Evolutionary conservation across 2,797 vertebrate species (phyloP).

Genomic region (Chloroceryle inda): DNA sequence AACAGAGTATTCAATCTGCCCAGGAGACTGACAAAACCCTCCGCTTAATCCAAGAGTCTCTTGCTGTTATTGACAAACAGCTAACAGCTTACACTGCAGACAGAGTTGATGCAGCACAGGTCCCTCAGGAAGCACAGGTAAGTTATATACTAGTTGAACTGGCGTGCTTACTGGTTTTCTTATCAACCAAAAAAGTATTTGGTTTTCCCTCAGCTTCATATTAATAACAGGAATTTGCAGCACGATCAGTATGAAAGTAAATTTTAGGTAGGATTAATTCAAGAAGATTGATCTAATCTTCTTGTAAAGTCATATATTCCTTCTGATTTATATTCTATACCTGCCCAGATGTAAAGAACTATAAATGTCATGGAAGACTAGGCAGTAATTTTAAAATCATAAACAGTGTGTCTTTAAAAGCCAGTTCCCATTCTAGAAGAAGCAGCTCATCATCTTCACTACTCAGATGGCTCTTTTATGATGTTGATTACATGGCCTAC

Average conservation of each 20-base stretch:
- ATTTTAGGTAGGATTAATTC: background rate
- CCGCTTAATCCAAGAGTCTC: conserved; percentile 89
- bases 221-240: background rate
- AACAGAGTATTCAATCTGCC: conserved; percentile 89
- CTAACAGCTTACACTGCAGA: conserved; percentile 88
- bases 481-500: background rate
- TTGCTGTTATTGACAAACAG: conserved; percentile 90
- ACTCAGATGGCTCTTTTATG: background rate
- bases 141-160: conserved; percentile 7
- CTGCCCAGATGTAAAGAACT: background rate
- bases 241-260: background rate
- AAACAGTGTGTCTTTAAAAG: background rate
- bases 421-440: background rate
- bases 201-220: background rate
- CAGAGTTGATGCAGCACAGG: conserved; percentile 92
- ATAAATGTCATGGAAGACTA: background rate
- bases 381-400: background rate
- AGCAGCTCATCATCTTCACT: background rate
- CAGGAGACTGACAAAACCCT: conserved; percentile 93
- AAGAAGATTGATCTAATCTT: background rate
- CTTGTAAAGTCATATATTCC: background rate
- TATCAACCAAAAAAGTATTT: background rate
- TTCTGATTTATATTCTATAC: background rate
- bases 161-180: background rate
- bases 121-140: conserved; percentile 97